These are phyloP conservation scores for Tragelaphus oryx DNA, from an alignment of 2,797 vertebrate species.

Conservation along the genomic window DNA sequence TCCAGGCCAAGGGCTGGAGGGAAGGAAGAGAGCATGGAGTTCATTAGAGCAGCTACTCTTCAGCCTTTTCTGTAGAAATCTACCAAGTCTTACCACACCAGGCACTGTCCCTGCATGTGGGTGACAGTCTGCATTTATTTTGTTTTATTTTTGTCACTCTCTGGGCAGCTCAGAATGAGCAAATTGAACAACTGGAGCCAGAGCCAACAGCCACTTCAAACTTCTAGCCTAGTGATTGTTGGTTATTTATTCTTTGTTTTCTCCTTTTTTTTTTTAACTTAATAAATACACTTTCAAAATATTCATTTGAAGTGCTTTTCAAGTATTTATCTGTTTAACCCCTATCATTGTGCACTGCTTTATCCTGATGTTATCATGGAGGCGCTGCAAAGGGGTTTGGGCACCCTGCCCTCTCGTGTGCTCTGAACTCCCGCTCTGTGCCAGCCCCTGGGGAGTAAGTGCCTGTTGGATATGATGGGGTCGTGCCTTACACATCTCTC, in stretches of 20 bases:
- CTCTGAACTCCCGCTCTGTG: not conserved
- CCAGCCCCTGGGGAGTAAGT: too few relatives aligned
- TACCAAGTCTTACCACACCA: not conserved
- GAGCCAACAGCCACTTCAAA: not conserved
- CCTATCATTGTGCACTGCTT: not conserved
- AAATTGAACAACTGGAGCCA: not conserved
- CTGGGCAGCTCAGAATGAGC: not conserved
- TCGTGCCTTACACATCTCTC: not conserved
- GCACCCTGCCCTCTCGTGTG: not conserved
- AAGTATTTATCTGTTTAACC: not conserved
- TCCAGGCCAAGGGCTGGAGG: not conserved
- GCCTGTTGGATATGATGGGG: not conserved
- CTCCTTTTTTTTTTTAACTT: not conserved
- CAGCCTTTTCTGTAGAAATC: not conserved
- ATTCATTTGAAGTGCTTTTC: not conserved
- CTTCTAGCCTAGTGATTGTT: not conserved
- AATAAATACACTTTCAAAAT: not conserved
- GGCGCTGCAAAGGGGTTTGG: not conserved
- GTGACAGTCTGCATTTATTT: not conserved
- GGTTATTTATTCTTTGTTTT: not conserved
- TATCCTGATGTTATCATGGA: rapidly evolving
- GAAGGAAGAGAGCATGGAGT: not conserved
- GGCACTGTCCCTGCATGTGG: not conserved
- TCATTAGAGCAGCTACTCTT: not conserved
- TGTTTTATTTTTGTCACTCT: not conserved